Evolutionary conservation across 2,113 vertebrate genomes (phyloP).

Genomic region (Phalacrocorax carbo): DNA sequence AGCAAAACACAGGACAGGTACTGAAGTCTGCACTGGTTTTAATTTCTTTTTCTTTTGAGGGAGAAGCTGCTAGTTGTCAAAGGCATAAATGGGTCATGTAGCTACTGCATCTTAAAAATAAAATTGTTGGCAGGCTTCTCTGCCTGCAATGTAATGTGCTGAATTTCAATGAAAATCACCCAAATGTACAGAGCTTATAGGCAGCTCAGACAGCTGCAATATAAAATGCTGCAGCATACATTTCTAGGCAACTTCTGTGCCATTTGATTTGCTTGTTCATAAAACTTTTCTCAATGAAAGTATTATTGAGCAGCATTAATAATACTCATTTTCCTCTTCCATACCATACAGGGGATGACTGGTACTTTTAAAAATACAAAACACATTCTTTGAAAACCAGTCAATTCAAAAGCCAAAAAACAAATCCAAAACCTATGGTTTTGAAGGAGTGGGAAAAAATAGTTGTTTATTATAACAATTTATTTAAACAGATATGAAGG

Average conservation of each 20-base stretch:
- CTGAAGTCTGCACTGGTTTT: not conserved
- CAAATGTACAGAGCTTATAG: conserved; percentile 30
- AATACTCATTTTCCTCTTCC: not conserved
- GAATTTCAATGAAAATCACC: conserved; percentile 60
- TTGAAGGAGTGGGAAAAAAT: not conserved
- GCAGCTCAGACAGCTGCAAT: conserved; percentile 10
- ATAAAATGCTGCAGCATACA: not conserved
- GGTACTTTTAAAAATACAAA: not conserved
- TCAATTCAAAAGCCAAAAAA: not conserved
- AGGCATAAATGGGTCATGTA: conserved; percentile 67
- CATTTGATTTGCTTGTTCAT: conserved; percentile 18
- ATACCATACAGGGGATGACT: not conserved
- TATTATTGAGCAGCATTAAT: not conserved
- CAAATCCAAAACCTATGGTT: not conserved
- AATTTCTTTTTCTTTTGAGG: not conserved
- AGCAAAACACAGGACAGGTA: not conserved
- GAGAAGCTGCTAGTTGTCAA: conserved; percentile 15
- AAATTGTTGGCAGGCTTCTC: conserved; percentile 57
- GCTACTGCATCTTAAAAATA: conserved; percentile 60
- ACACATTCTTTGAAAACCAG: not conserved
- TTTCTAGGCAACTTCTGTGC: not conserved
- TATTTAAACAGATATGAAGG: not conserved
- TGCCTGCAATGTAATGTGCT: not conserved
- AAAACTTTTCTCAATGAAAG: conserved; percentile 17
- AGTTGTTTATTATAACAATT: not conserved